phyloP scores from a whole-genome alignment of 2,797 vertebrate species.

The Eulemur albifrons region DNA sequence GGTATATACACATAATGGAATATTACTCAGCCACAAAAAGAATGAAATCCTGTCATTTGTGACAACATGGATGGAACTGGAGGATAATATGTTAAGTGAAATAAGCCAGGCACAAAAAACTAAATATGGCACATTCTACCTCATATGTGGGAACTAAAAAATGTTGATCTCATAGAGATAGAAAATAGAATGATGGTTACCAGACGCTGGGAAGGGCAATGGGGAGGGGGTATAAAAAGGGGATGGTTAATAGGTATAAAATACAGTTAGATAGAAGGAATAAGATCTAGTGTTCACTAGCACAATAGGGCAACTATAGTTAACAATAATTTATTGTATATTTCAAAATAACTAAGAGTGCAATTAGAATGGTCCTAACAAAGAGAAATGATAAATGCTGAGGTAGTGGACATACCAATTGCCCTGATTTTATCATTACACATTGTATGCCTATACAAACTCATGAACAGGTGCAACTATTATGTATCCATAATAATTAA shows the following conservation, averaged over 20 bases:
- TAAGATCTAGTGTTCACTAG: neutral
- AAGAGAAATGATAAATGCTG: neutral
- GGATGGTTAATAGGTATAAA: neutral
- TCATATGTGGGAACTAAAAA: neutral
- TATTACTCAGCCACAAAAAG: neutral
- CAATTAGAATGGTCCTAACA: neutral
- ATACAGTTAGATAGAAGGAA: neutral
- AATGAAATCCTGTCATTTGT: neutral
- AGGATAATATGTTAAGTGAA: neutral
- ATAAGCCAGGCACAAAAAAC: neutral
- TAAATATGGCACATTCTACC: neutral
- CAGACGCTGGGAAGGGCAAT: neutral
- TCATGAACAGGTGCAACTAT: neutral
- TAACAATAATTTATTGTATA: neutral
- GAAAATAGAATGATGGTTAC: neutral
- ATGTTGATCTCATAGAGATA: neutral
- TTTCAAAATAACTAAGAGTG: neutral
- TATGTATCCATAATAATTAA: neutral
- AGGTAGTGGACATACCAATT: neutral
- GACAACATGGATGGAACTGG: neutral
- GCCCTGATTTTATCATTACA: neutral
- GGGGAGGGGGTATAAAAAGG: neutral
- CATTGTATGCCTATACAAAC: neutral
- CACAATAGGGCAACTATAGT: neutral
- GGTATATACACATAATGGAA: neutral